These are phyloP conservation scores for Cerceris rybyensis DNA, from an alignment of 2,888 invertebrate species.

Conservation along the genomic window DNA sequence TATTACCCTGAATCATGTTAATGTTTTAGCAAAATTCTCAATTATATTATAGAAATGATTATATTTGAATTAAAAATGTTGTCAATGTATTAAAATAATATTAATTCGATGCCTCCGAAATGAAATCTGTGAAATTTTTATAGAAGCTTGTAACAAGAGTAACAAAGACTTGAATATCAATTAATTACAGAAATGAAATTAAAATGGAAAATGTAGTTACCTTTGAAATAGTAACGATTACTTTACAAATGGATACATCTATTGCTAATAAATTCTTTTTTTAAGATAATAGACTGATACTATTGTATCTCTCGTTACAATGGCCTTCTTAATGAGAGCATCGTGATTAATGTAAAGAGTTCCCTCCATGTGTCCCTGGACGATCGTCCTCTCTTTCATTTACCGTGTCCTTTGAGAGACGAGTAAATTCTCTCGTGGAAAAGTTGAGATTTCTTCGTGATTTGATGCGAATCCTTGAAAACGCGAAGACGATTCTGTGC, in stretches of 20 bases:
- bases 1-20: conserved; percentile 14
- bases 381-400: neutral
- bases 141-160: too few relatives aligned
- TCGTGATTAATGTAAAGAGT: conserved; percentile 39
- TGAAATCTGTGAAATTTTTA: too few relatives aligned
- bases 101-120: too few relatives aligned
- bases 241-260: too few relatives aligned
- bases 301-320: conserved; percentile 5
- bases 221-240: too few relatives aligned
- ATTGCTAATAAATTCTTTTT: conserved; percentile 7
- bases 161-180: too few relatives aligned
- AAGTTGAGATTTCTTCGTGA: neutral
- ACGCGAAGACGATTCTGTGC: too few relatives aligned
- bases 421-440: conserved; percentile 19
- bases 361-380: conserved; percentile 4
- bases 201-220: too few relatives aligned
- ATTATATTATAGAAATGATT: too few relatives aligned
- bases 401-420: conserved; percentile 4
- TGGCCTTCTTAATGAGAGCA: conserved; percentile 35
- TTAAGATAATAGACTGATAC: conserved; percentile 1
- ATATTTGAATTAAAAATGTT: too few relatives aligned
- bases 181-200: too few relatives aligned
- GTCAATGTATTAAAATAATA: too few relatives aligned
- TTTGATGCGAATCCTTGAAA: neutral
- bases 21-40: neutral